phyloP scores from a whole-genome alignment of 2,888 invertebrate species.

The Parochlus steinenii region DNA sequence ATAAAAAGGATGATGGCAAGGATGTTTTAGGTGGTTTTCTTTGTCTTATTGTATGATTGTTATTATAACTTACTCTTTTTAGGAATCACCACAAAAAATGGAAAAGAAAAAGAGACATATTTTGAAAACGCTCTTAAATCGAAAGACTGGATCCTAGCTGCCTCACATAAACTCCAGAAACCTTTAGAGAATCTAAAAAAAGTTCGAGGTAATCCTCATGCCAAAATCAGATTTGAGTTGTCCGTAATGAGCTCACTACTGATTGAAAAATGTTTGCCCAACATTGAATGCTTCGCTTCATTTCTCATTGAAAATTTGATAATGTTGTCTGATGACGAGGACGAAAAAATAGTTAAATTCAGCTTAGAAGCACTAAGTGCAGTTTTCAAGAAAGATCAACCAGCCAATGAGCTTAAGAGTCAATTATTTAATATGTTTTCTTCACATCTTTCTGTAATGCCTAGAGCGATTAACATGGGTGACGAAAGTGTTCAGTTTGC shows the following conservation, averaged over 20 bases:
- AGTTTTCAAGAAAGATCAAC: constrained; percentile 26
- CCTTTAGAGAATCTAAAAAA: constrained; percentile 30
- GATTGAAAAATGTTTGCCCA: constrained; percentile 41
- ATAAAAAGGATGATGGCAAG: constrained; percentile 7
- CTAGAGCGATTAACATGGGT: constrained; percentile 46
- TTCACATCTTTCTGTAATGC: constrained; percentile 40
- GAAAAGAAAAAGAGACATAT: constrained; percentile 24
- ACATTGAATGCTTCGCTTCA: constrained; percentile 42
- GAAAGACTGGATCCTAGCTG: constrained; percentile 29
- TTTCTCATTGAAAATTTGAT: constrained; percentile 49
- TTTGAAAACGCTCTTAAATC: constrained; percentile 25
- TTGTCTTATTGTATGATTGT: too few species aligned
- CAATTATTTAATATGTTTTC: constrained; percentile 42
- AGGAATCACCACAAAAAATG: constrained; percentile 17
- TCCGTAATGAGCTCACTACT: constrained; percentile 39
- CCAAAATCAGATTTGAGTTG: constrained; percentile 43
- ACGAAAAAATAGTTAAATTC: constrained; percentile 31
- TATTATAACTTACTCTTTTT: too few species aligned
- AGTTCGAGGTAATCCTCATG: constrained; percentile 42
- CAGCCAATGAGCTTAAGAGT: constrained; percentile 21
- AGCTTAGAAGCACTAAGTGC: constrained; percentile 26
- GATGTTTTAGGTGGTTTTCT: constrained; percentile 19
- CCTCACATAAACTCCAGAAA: constrained; percentile 22
- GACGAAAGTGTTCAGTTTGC: constrained; percentile 44
- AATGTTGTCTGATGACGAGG: constrained; percentile 48